Evolutionary conservation across 2,888 invertebrate species (phyloP).

Genomic region (Lasioglossum oenotherae): DNA sequence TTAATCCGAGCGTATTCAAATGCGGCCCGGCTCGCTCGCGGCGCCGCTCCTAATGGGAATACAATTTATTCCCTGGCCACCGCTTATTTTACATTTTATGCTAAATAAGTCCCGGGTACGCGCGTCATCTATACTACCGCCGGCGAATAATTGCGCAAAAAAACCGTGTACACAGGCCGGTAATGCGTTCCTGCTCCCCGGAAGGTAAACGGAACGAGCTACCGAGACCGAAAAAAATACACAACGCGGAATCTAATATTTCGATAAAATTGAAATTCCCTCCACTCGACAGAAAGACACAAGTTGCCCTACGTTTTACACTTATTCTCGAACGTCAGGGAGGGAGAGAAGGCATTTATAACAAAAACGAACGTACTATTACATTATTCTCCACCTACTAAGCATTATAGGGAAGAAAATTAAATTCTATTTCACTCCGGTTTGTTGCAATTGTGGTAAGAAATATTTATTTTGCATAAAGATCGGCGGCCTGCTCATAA

Average conservation of each 20-base stretch:
- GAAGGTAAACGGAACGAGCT: background rate
- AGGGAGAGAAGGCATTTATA: too few species aligned
- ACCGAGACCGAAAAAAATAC: background rate
- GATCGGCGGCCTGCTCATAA: too few species aligned
- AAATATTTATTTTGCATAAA: too few species aligned
- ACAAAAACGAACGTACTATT: too few species aligned
- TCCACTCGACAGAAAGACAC: background rate
- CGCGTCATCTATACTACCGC: conserved; percentile 60
- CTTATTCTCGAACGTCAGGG: too few species aligned
- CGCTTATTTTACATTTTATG: conserved; percentile 82
- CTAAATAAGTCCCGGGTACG: conserved; percentile 76
- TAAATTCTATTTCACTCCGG: too few species aligned
- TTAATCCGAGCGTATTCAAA: conserved; percentile 83
- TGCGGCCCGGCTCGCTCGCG: conserved; percentile 68
- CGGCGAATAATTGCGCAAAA: conserved; percentile 60
- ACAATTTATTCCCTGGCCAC: conserved; percentile 81
- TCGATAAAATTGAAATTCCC: background rate
- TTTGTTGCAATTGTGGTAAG: too few species aligned
- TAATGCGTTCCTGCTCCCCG: conserved; percentile 22
- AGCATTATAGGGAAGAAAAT: too few species aligned
- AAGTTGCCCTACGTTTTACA: background rate
- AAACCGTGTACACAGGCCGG: conserved; percentile 9
- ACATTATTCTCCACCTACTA: too few species aligned
- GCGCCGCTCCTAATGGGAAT: conserved; percentile 82
- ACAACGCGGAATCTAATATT: background rate